Evolutionary conservation across 2,113 vertebrate species (phyloP).

Genomic region (Peromyscus leucopus): DNA sequence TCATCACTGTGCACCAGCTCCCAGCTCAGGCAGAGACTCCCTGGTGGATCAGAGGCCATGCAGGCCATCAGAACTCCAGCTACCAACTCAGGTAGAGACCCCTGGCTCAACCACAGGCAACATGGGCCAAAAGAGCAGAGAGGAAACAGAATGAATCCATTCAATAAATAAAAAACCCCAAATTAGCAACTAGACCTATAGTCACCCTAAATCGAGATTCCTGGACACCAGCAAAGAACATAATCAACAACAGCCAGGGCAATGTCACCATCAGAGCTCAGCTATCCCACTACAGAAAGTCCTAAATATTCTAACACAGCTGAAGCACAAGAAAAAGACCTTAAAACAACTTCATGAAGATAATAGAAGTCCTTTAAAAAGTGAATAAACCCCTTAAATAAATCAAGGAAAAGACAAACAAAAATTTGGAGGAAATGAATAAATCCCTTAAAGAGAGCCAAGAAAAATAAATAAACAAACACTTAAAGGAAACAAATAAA

Average conservation of each 20-base stretch:
- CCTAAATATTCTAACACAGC: neutral
- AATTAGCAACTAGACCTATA: neutral
- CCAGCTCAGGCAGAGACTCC: neutral
- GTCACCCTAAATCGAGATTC: neutral
- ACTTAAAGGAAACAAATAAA: too few relatives aligned
- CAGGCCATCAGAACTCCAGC: neutral
- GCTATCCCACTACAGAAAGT: neutral
- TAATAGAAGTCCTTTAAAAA: too few relatives aligned
- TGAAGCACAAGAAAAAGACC: neutral
- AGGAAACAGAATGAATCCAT: neutral
- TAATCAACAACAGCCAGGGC: neutral
- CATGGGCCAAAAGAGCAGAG: neutral
- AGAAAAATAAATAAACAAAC: too few relatives aligned
- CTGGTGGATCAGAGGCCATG: neutral
- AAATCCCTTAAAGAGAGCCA: too few relatives aligned
- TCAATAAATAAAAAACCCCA: neutral
- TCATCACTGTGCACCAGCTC: rapidly evolving
- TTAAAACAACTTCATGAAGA: too few relatives aligned
- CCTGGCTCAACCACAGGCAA: neutral
- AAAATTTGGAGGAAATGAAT: too few relatives aligned
- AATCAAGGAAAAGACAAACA: too few relatives aligned
- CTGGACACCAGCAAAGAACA: neutral
- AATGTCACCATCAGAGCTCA: neutral
- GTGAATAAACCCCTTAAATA: too few relatives aligned
- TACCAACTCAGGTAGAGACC: neutral